Base-by-base conservation (phyloP, 2,113 vertebrate species). In the Proteles cristata region DNA sequence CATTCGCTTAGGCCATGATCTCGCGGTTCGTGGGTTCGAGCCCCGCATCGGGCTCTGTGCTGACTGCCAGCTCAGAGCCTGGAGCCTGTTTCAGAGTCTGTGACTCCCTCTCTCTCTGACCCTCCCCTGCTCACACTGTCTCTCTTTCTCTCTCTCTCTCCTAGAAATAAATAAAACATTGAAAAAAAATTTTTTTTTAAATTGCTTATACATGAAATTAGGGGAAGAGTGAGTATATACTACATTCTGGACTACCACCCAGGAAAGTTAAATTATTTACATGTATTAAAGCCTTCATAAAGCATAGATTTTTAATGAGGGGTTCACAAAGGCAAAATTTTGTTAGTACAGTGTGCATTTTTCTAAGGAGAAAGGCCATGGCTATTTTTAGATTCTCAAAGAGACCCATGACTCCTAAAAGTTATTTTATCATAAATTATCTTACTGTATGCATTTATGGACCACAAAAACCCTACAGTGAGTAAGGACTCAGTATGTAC, bases 251-350 rank as follows among this genome's bases (percentile, higher is more conserved):
- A 85, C 55, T 73, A 90, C n/a, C 11, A 82, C 26, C 15, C 81
- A 76, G 43, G 33, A 90, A 93, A 91, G 35, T 90, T 97, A 69
- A 86, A 88, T 69, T 82, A 95, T 50, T 89, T 74, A 55, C 33
- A 48, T 63, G 21, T 35, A 82, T 45, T 79, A 79, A 96, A 76
- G 39, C 33, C 39, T 74, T 86, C 7, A 76, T n/a, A 86, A 77
- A 35, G 7, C 68, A 74, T 71, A 31, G 15, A 35, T 92, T 94
- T 88, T 93, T 74, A 53, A 63, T 26, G 39, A 11, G 11, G 55
- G 43, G 35, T 65, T 90, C 25, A 89, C 48, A 84, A 93, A 68
- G 17, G 11, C 58, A 95, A 91, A 53, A 83, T 74, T 66, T 50
- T 93, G 26, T 92, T 88, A 91, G 10, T 16, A 35, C 90, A 94